These are phyloP conservation scores for Protophormia terraenovae DNA, from an alignment of 2,888 invertebrate species.

Conservation along the genomic window DNA sequence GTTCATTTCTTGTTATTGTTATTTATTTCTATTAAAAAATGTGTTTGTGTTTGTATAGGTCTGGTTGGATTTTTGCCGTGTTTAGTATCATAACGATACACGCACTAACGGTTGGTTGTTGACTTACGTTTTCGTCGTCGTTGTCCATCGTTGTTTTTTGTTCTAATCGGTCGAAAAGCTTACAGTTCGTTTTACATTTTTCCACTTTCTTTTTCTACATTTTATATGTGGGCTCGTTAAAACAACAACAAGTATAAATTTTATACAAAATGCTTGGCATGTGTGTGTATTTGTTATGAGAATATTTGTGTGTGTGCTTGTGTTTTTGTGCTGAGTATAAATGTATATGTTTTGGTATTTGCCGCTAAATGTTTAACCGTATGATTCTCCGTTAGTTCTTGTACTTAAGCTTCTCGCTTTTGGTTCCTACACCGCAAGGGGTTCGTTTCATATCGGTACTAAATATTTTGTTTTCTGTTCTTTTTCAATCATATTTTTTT, in stretches of 20 bases:
- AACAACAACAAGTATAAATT: neutral
- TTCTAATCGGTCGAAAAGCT: constrained; percentile 21
- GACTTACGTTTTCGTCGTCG: neutral
- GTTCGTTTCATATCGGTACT: constrained; percentile 4
- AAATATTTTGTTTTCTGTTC: neutral
- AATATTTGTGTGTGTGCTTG: neutral
- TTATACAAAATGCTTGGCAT: neutral
- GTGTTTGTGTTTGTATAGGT: neutral
- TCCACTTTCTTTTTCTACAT: neutral
- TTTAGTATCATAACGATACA: constrained; percentile 6
- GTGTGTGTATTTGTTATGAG: neutral
- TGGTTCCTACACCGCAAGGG: constrained; percentile 41
- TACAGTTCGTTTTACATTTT: neutral
- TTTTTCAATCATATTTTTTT: neutral
- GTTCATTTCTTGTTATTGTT: neutral
- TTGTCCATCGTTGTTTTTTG: neutral
- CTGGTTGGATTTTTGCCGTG: constrained; percentile 30
- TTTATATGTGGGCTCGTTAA: constrained; percentile 9
- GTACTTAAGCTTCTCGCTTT: constrained; percentile 31
- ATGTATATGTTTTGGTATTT: constrained; percentile 31
- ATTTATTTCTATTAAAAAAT: neutral
- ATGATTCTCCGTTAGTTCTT: constrained; percentile 41
- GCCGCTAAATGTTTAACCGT: constrained; percentile 50
- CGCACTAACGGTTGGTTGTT: constrained; percentile 22
- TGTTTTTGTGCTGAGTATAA: neutral